These are phyloP conservation scores for Lymantria dispar DNA, from an alignment of 2,888 invertebrate species.

Conservation along the genomic window DNA sequence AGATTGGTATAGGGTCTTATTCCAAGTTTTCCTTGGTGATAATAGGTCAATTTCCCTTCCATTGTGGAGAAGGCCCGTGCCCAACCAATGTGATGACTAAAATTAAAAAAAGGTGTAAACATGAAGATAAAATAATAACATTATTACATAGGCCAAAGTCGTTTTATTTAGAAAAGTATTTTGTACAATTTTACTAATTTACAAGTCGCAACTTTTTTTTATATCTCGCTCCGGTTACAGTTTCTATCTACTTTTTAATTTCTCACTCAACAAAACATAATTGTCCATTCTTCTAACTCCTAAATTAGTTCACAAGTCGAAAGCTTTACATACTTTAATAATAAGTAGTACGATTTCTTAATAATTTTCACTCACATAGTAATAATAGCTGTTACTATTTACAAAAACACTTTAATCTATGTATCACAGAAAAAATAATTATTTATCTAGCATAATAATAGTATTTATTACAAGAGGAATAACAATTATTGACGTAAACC, in stretches of 20 bases:
- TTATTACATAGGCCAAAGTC: constrained; percentile 77
- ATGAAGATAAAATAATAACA: constrained; percentile 40
- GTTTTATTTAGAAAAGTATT: constrained; percentile 80
- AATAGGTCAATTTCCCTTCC: too few species aligned
- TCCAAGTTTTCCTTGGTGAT: too few species aligned
- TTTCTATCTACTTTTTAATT: constrained; percentile 44
- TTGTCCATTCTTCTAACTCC: constrained; percentile 28
- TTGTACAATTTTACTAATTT: constrained; percentile 76
- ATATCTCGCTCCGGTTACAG: constrained; percentile 30
- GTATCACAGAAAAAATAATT: constrained; percentile 82
- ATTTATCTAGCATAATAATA: constrained; percentile 59
- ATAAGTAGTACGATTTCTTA: constrained; percentile 45
- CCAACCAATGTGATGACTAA: too few species aligned
- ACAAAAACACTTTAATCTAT: constrained; percentile 75
- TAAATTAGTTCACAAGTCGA: constrained; percentile 52
- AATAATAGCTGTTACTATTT: constrained; percentile 60
- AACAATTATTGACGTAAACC: constrained; percentile 31
- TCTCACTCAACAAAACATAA: constrained; percentile 62
- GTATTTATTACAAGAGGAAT: constrained; percentile 44
- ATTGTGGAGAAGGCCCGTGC: too few species aligned
- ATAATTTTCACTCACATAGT: constrained; percentile 54
- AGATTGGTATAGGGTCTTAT: too few species aligned
- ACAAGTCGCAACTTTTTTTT: constrained; percentile 41
- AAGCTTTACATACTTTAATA: constrained; percentile 57
- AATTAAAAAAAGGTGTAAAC: not conserved